Base-by-base conservation (phyloP, 2,888 invertebrate species). In the Nomada flava region DNA sequence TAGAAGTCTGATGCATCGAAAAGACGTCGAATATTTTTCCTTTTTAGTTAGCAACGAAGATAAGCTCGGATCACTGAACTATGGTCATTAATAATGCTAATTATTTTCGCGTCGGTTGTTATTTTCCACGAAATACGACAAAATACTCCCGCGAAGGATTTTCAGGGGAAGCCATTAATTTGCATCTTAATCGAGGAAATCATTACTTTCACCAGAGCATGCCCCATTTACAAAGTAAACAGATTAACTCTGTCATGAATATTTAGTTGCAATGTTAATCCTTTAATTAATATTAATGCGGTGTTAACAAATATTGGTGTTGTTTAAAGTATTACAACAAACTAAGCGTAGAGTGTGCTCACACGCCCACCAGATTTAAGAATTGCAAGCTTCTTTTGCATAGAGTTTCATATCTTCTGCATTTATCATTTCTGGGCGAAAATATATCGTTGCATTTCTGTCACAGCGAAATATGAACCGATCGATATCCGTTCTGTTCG, bases 131-230 rank as follows among this genome's bases (percentile, higher is more conserved):
- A 68, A 68, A 68, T 73, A 68, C 59, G 26, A 63, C 20, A 53
- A 68, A 64, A 72, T 57, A 29, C 15, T 18, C 63, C 52, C 18
- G 63, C 60, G 36, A 67, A 63, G 73, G 50, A 73, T 79, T 73
- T 73, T 73, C 80, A 79, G 53, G 67, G 68, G 68, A 79, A 59
- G 62, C 68, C 63, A 80, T 80, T 80, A 80, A 80, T 80, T 79
- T 80, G 80, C 80, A 80, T 80, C 73, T 73, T 79, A 80, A 80
- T 80, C 72, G 80, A 64, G 80, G 52, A 80, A 80, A 80, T 80
- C 79, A 59, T 80, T 80, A 80, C 79, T 80, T 73, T 79, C 80
- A 23, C 62, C 68, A 29, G 26, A n/a, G 63, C 52, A 72, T 68
- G 79, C 29, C 57, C 67, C 79, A 80, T 80, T 80, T 80, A 73